phyloP scores from a whole-genome alignment of 2,797 vertebrate genomes.

The Enteromius unitaeniatus region DNA sequence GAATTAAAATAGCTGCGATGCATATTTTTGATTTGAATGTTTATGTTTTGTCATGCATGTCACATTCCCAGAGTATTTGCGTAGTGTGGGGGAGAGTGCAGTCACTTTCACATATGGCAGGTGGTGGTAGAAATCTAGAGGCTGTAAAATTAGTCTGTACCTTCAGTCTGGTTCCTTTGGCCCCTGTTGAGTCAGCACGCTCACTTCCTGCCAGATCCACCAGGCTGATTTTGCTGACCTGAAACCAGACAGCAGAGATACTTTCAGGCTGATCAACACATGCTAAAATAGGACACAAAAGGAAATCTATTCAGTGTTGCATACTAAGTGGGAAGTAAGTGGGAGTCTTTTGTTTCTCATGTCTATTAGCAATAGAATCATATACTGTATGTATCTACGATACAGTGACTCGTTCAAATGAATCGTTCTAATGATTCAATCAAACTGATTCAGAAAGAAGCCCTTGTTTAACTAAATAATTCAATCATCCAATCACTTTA shows the following conservation, averaged over 20 bases:
- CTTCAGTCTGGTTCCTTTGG: slow-evolving; percentile 96
- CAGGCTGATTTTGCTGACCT: slow-evolving; percentile 99
- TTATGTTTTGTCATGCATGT: not conserved
- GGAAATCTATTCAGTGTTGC: not conserved
- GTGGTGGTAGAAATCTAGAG: slow-evolving; percentile 7
- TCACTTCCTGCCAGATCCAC: slow-evolving; percentile 98
- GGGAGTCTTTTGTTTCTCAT: not conserved
- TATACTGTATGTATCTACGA: not conserved
- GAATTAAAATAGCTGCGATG: not conserved
- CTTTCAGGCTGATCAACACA: slow-evolving; percentile 47
- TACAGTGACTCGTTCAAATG: not conserved
- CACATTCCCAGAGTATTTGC: not conserved
- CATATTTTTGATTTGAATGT: not conserved
- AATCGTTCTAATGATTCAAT: not conserved
- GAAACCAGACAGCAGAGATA: slow-evolving; percentile 53
- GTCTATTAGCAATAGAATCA: not conserved
- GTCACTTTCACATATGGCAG: slow-evolving; percentile 18
- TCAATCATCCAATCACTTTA: not conserved
- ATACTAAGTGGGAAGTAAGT: not conserved
- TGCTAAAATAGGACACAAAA: slow-evolving; percentile 32
- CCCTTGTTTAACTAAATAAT: not conserved
- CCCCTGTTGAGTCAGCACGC: slow-evolving; percentile 95
- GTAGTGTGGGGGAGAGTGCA: not conserved
- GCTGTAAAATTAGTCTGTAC: slow-evolving; percentile 70
- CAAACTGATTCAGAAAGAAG: not conserved